These are phyloP conservation scores for Aporophyla nigra DNA, from an alignment of 2,888 invertebrate species.

Conservation along the genomic window DNA sequence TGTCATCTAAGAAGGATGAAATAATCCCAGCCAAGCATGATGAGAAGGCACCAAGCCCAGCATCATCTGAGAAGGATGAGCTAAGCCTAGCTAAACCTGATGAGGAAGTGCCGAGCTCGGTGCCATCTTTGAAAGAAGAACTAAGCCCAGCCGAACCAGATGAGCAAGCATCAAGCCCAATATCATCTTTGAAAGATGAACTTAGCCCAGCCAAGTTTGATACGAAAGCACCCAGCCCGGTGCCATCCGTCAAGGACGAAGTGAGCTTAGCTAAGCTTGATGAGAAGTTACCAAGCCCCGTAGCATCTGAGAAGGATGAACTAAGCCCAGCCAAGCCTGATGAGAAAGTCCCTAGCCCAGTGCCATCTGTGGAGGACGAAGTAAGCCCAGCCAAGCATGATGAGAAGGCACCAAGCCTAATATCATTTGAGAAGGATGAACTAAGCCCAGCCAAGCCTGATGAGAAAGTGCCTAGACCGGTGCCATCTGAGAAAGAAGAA, in stretches of 20 bases:
- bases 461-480: neutral
- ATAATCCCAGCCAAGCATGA: neutral
- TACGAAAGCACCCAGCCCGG: accelerated
- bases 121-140: neutral
- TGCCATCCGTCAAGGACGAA: neutral
- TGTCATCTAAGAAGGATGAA: accelerated
- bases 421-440: neutral
- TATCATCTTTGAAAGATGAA: neutral
- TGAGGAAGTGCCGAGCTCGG: accelerated
- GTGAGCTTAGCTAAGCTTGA: neutral
- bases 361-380: neutral
- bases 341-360: slow-evolving; percentile 14
- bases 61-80: neutral
- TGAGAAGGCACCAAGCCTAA: neutral
- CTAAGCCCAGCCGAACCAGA: neutral
- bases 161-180: accelerated
- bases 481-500: neutral
- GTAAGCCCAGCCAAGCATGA: neutral
- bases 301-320: neutral
- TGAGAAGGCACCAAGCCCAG: neutral
- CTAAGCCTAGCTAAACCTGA: neutral
- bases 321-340: slow-evolving; percentile 8
- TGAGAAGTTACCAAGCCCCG: neutral
- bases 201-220: neutral
- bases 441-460: slow-evolving; percentile 1